A percentile compares a stretch with the other conserved stretches of the same genome.
Conservation (phyloP, 2,797 vertebrate species). For the Thunnus albacares region DNA sequence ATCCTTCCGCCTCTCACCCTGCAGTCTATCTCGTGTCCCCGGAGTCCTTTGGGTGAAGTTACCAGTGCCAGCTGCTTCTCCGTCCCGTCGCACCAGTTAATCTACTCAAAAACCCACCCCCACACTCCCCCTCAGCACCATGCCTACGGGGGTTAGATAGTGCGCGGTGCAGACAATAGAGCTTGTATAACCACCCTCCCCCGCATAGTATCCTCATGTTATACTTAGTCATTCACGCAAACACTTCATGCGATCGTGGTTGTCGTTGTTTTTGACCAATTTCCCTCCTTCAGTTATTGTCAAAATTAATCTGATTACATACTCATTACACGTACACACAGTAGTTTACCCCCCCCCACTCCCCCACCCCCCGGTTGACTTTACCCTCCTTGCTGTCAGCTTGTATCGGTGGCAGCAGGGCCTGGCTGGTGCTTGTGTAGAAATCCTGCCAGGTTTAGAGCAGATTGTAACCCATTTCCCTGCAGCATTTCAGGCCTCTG, state of each 20-base stretch:
- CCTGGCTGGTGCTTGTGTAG: not conserved
- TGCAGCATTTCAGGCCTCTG: constrained; percentile 30
- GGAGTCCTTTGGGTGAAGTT: constrained; percentile 45
- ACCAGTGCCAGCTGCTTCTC: constrained; percentile 64
- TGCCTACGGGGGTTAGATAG: constrained; percentile 37
- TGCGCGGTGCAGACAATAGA: constrained; percentile 66
- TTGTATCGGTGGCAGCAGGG: constrained; percentile 19
- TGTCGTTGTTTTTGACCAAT: not conserved
- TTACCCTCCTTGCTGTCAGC: not conserved
- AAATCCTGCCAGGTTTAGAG: constrained; percentile 43
- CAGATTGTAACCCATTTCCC: constrained; percentile 71
- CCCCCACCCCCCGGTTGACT: not conserved
- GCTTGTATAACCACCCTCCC: constrained; percentile 15
- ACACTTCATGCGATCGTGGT: constrained; percentile 1
- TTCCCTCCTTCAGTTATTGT: not conserved
- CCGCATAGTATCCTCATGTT: constrained; percentile 10
- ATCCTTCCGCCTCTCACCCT: constrained; percentile 9
- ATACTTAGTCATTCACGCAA: constrained; percentile 14
- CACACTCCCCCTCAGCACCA: constrained; percentile 30
- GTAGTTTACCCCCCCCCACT: too few relatives aligned
- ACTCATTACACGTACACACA: not conserved
- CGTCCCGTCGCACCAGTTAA: constrained; percentile 62
- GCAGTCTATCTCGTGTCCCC: constrained; percentile 15
- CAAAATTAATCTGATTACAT: constrained; percentile 7
- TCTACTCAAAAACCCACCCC: constrained; percentile 58